Conservation (phyloP, 2,888 invertebrate species). For the Tribolium freemani region DNA sequence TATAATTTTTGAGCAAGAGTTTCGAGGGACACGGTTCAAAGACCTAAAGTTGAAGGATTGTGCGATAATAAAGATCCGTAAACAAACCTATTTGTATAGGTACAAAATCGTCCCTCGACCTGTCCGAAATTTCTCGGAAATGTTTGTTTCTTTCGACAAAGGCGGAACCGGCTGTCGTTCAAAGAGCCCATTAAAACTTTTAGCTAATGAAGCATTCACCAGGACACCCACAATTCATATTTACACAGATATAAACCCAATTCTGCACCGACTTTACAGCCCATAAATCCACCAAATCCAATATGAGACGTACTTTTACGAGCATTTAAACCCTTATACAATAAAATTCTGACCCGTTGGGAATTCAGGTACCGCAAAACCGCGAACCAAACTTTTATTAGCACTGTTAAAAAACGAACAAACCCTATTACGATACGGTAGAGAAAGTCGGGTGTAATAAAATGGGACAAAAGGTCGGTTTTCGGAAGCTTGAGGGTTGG, state of each 20-base stretch:
- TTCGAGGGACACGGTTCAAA: no score
- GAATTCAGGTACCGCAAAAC: slow-evolving; percentile 14
- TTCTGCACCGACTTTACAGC: not conserved
- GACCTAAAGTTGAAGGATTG: no score
- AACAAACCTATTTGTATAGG: no score
- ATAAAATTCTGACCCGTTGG: not conserved
- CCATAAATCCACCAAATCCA: slow-evolving; percentile 11
- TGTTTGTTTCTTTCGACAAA: not conserved
- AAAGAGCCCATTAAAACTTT: not conserved
- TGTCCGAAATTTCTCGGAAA: not conserved
- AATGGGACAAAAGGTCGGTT: slow-evolving; percentile 3
- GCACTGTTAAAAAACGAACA: not conserved
- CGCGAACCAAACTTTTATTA: slow-evolving; percentile 3
- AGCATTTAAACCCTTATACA: not conserved
- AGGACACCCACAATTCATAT: not conserved
- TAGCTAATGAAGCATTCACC: not conserved
- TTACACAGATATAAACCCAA: slow-evolving; percentile 1
- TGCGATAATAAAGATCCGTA: no score
- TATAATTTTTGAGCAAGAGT: no score
- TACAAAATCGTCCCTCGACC: no score
- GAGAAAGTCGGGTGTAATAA: not conserved
- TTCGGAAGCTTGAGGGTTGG: not conserved
- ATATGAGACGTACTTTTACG: slow-evolving; percentile 3
- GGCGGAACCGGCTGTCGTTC: not conserved
- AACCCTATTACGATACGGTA: not conserved